These are phyloP conservation scores for Lysiphlebus fabarum DNA, from an alignment of 1,140 invertebrate genomes.

Conservation along the genomic window DNA sequence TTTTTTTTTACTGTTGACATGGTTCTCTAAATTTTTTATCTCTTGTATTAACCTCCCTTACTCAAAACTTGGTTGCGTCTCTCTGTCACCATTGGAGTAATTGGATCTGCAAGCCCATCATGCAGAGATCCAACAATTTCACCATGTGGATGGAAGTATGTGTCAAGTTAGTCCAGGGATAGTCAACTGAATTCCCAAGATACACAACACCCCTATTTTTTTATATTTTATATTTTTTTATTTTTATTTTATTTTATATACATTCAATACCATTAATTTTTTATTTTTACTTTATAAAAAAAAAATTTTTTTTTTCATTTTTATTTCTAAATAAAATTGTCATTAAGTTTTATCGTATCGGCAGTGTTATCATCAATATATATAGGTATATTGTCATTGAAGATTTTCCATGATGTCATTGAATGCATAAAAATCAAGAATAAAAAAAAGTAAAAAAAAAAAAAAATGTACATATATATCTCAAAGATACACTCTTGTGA, in stretches of 20 bases:
- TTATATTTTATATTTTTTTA: not conserved
- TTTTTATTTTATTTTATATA: slow-evolving; percentile 3
- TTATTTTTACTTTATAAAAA: too few species aligned
- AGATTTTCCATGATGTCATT: too few species aligned
- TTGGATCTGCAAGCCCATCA: slow-evolving; percentile 32
- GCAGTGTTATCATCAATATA: too few species aligned
- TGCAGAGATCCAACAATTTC: slow-evolving; percentile 15
- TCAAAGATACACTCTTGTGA: too few species aligned
- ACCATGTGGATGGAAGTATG: slow-evolving; percentile 1
- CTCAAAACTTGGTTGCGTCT: not conserved
- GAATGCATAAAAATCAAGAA: too few species aligned
- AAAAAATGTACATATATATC: too few species aligned
- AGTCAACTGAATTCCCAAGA: slow-evolving; percentile 12
- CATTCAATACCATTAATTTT: too few species aligned
- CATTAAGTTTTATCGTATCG: too few species aligned
- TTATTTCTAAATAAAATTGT: too few species aligned
- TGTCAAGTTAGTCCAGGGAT: slow-evolving; percentile 3
- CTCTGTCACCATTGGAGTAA: slow-evolving; percentile 30
- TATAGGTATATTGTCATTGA: too few species aligned
- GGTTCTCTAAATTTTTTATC: not conserved
- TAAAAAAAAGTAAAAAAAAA: too few species aligned
- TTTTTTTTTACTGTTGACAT: not conserved
- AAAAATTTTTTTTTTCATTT: too few species aligned
- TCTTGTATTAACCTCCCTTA: not conserved
- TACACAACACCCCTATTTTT: slow-evolving; percentile 15